Conservation (phyloP, 2,113 vertebrate genomes). For the Ctenodactylus gundi region DNA sequence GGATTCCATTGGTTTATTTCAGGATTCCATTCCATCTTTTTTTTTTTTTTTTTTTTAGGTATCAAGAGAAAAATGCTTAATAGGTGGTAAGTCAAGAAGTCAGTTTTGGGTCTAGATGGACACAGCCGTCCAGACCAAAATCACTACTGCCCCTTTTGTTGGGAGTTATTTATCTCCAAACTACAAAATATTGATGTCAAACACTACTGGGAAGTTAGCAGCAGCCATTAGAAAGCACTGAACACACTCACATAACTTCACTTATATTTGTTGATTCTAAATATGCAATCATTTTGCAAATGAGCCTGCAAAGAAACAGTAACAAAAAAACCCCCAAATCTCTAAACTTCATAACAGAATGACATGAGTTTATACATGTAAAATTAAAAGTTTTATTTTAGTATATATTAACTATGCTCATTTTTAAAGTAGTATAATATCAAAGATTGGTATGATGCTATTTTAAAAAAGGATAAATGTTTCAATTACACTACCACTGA, state of each 20-base stretch:
- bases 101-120: not conserved
- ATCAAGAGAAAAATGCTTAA: not conserved
- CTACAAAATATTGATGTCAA: not conserved
- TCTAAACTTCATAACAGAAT: not conserved
- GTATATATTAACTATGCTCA: not conserved
- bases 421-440: not conserved
- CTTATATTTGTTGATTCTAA: not conserved
- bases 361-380: not conserved
- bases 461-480: not conserved
- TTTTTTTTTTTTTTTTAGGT: no score
- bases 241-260: not conserved
- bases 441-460: not conserved
- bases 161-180: not conserved
- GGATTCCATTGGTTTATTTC: not conserved
- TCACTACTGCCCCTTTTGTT: not conserved
- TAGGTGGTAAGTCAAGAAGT: not conserved
- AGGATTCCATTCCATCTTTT: no score
- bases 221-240: not conserved
- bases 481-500: slow-evolving; percentile 15
- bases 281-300: not conserved
- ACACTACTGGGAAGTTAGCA: not conserved
- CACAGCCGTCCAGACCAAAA: not conserved
- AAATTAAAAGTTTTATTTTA: not conserved
- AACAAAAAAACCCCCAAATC: not conserved
- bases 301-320: slow-evolving; percentile 13